Evolutionary conservation across 2,888 invertebrate species (phyloP), one percentile per base, ranked within the genome.

Genomic region (Cyrtodaria siliqua): DNA sequence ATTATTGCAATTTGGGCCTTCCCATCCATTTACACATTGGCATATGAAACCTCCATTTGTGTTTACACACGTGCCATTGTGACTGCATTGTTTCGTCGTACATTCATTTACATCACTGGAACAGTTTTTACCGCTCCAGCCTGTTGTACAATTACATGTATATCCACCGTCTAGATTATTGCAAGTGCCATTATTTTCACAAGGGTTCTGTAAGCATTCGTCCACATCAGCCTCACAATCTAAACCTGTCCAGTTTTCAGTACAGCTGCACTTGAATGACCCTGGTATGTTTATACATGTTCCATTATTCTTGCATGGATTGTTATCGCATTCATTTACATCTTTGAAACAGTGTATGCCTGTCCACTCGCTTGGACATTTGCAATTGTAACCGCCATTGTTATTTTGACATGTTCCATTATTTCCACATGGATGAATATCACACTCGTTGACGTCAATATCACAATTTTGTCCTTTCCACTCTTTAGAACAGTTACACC

Each of bases 191-290:
- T 71, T 52, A 44, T 53, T 49, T 20, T 44, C 20, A 59, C 71
- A 72, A 2, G 52, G 50, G 2, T 59, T 23, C 40, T n/a, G 64
- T 38, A 38, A 23, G 38, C 72, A 72, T 61, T 72, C 72, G 20
- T 66, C 42, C n/a, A 72, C 42, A 50, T 72, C 63, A 9, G 16
- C 18, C 24, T 59, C 47, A 50, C 86, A 86, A 6, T 33, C 40
- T 2, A 33, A 1, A 1, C 85, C 85, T 18, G 56, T 68, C 57
- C 56, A 83, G 0, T 76, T 73, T 12, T 18, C 16, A 16, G 6
- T 16, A 44, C 44, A 44, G 20, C 6, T 6, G 16, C 44, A 44
- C n/a, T 44, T 44, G n/a, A 9, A 44, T 16, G 8, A 3, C 4
- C 44, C 44, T 9, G 3, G 9, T 6, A 16, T 44, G 16, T 44